Percentiles rank a stretch among this genome's conserved stretches.
These are phyloP conservation scores for Meiosimyza platycephala DNA, from an alignment of 2,888 invertebrate genomes.

Conservation along the genomic window DNA sequence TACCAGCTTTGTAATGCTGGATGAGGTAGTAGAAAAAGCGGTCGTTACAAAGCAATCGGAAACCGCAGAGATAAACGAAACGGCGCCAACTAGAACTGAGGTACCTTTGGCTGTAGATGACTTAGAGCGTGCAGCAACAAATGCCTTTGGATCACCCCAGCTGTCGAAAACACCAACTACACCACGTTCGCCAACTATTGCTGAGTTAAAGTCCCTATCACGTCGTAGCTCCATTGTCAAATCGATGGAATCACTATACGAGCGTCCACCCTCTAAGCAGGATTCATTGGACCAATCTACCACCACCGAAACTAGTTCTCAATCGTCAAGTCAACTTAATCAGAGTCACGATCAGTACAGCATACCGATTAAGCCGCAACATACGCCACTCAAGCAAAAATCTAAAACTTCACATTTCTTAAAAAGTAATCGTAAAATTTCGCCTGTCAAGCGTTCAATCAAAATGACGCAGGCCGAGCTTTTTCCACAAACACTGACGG, in stretches of 20 bases:
- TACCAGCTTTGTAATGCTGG: constrained; percentile 54
- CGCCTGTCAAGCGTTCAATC: constrained; percentile 62
- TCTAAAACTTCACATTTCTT: constrained; percentile 62
- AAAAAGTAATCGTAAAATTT: constrained; percentile 57
- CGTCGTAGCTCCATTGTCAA: constrained; percentile 52
- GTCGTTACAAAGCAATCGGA: constrained; percentile 26
- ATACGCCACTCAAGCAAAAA: constrained; percentile 60
- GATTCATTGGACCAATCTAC: constrained; percentile 51
- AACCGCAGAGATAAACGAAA: constrained; percentile 10
- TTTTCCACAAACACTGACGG: constrained; percentile 63
- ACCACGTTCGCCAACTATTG: constrained; percentile 50
- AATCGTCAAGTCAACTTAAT: constrained; percentile 35
- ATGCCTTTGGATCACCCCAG: background rate
- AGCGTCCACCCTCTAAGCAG: constrained; percentile 50
- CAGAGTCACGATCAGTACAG: constrained; percentile 39
- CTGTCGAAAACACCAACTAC: constrained; percentile 36
- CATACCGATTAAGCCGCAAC: constrained; percentile 49
- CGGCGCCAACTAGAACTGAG: constrained; percentile 32
- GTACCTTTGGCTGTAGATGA: background rate
- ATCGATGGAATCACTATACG: constrained; percentile 60
- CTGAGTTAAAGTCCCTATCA: constrained; percentile 50
- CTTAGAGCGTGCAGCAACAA: constrained; percentile 5
- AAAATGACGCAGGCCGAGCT: constrained; percentile 59
- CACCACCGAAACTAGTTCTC: constrained; percentile 59
- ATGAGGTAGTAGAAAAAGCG: constrained; percentile 42